Percentiles rank a stretch among this genome's conserved stretches.
Conservation (phyloP, 2,113 vertebrate genomes). For the Anhinga anhinga region DNA sequence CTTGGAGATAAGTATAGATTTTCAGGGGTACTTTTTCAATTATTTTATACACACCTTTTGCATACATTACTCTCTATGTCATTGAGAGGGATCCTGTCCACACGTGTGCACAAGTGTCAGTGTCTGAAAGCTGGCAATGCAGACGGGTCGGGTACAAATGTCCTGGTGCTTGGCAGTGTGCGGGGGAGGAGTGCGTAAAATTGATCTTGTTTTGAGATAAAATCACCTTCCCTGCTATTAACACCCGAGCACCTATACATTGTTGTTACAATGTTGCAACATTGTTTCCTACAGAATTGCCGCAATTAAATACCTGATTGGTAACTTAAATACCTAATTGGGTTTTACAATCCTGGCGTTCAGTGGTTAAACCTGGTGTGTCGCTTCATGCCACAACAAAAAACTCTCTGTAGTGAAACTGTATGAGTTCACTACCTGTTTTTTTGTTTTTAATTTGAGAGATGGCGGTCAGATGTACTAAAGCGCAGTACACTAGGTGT, state of each 20-base stretch:
- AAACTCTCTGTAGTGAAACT: not conserved
- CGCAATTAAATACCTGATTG: not conserved
- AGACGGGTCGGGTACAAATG: fast-evolving
- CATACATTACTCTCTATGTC: not conserved
- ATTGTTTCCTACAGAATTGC: not conserved
- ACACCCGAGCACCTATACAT: not conserved
- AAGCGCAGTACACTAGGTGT: not conserved
- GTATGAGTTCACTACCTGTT: fast-evolving
- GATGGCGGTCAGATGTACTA: not conserved
- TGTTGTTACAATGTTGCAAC: not conserved
- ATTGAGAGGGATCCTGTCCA: fast-evolving
- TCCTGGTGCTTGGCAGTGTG: not conserved
- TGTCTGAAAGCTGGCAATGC: not conserved
- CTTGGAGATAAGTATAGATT: not conserved
- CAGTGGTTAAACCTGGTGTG: not conserved
- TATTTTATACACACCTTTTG: not conserved
- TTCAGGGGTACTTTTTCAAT: not conserved
- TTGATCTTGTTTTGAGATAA: not conserved
- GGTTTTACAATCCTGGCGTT: not conserved
- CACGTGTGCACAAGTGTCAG: fast-evolving
- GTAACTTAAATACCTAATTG: not conserved
- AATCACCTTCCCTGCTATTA: not conserved
- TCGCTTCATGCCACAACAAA: not conserved
- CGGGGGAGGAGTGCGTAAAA: not conserved
- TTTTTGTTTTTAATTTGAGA: not conserved